These are phyloP conservation scores for Tragelaphus buxtoni DNA, from an alignment of 2,113 vertebrate genomes.

Conservation along the genomic window DNA sequence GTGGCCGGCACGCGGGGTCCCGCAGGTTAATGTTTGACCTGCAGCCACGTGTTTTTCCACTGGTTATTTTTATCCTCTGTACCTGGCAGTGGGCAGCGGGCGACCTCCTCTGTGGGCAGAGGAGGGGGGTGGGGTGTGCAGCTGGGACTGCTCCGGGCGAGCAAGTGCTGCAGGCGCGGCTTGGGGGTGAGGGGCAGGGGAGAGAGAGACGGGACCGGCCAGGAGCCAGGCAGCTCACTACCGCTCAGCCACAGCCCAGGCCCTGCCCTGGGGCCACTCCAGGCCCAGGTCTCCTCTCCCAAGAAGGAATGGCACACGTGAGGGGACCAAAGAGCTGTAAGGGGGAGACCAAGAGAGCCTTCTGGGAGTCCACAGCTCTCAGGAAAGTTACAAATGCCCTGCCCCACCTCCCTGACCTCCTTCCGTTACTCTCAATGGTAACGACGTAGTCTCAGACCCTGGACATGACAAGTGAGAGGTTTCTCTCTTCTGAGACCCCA, in stretches of 20 bases:
- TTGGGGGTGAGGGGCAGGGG: background rate
- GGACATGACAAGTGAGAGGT: background rate
- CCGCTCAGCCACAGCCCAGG: background rate
- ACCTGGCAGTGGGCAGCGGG: conserved; percentile 67
- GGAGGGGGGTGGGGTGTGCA: background rate
- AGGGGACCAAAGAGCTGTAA: background rate
- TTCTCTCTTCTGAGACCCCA: background rate
- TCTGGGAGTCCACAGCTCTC: background rate
- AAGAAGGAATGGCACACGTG: background rate
- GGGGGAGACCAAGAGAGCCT: background rate
- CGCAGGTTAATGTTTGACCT: conserved; percentile 83
- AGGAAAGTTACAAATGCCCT: background rate
- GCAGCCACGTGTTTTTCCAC: conserved; percentile 81
- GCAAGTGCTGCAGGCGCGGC: background rate
- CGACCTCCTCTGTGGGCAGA: background rate
- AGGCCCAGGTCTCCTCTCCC: background rate
- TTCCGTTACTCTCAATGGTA: background rate
- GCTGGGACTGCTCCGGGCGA: background rate
- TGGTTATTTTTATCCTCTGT: conserved; percentile 82
- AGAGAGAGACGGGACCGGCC: background rate
- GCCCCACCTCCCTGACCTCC: background rate
- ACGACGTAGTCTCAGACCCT: background rate
- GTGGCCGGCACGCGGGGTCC: conserved; percentile 44
- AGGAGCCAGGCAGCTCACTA: background rate
- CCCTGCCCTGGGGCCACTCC: background rate